Conservation (phyloP, 2,113 vertebrate species). For the Murina feae region DNA sequence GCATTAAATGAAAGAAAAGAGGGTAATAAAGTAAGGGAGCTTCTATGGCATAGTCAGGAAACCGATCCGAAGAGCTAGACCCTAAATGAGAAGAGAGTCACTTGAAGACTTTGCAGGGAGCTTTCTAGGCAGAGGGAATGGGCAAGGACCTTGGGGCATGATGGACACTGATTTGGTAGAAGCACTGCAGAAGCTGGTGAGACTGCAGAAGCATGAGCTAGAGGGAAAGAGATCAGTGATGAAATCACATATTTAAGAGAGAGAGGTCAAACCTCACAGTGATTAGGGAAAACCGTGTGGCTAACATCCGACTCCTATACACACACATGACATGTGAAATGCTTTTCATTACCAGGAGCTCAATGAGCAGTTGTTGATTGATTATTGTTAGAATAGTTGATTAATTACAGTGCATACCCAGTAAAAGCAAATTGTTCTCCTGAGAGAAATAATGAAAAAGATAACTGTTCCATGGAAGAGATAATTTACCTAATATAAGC, state of each 20-base stretch:
- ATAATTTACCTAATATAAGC: background rate
- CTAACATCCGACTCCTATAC: background rate
- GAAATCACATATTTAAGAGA: fast-evolving
- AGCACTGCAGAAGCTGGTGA: background rate
- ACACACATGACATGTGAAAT: fast-evolving
- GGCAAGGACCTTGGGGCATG: fast-evolving
- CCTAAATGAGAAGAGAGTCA: background rate
- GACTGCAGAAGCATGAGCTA: fast-evolving
- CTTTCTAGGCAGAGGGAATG: background rate
- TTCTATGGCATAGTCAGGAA: background rate
- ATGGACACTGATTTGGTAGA: fast-evolving
- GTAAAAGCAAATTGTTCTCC: background rate
- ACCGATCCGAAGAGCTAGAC: background rate
- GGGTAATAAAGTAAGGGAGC: fast-evolving
- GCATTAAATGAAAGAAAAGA: background rate
- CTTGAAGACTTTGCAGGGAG: background rate
- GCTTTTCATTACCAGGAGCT: background rate
- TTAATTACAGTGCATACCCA: background rate
- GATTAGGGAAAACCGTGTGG: fast-evolving
- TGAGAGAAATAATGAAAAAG: constrained; percentile 3
- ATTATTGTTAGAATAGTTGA: background rate
- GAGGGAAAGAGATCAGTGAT: fast-evolving
- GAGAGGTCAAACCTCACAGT: fast-evolving
- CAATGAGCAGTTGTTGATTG: background rate
- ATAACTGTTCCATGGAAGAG: background rate